A percentile compares a stretch with the other conserved stretches of the same genome.
Evolutionary conservation across 1,140 invertebrate species (phyloP).

Genomic region (Drosophila burlai): DNA sequence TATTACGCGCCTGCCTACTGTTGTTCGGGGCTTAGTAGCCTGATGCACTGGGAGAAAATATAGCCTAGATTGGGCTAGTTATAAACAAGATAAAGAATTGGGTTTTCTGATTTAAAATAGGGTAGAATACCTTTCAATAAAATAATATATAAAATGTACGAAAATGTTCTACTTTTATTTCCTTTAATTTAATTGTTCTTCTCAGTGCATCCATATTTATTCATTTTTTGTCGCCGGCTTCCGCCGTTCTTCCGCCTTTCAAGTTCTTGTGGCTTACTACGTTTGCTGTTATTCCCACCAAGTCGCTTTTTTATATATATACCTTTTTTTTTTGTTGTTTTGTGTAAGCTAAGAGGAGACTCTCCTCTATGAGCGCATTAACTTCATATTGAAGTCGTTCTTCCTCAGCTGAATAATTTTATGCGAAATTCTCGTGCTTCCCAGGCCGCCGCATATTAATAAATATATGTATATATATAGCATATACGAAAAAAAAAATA

Average conservation of each 20-base stretch:
- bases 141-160: too few relatives aligned
- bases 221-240: conserved; percentile 57
- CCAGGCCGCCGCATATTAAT: conserved; percentile 28
- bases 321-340: conserved; percentile 1
- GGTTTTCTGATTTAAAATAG: too few relatives aligned
- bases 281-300: conserved; percentile 68
- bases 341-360: neutral
- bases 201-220: conserved; percentile 34
- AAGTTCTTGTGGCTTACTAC: conserved; percentile 59
- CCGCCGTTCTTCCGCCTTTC: conserved; percentile 60
- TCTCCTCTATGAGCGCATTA: conserved; percentile 34
- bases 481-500: neutral
- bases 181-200: neutral
- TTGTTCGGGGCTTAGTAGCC: conserved; percentile 19
- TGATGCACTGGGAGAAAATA: neutral
- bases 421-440: conserved; percentile 73
- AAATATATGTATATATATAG: neutral
- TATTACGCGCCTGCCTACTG: conserved; percentile 24
- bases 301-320: conserved; percentile 29
- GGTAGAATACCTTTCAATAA: too few relatives aligned
- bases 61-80: fast-evolving
- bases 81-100: too few relatives aligned
- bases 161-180: neutral
- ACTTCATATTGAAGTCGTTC: conserved; percentile 12
- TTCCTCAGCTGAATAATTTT: conserved; percentile 51